Base-by-base conservation (phyloP, 2,797 vertebrate species). In the Poliocrania exsul region DNA sequence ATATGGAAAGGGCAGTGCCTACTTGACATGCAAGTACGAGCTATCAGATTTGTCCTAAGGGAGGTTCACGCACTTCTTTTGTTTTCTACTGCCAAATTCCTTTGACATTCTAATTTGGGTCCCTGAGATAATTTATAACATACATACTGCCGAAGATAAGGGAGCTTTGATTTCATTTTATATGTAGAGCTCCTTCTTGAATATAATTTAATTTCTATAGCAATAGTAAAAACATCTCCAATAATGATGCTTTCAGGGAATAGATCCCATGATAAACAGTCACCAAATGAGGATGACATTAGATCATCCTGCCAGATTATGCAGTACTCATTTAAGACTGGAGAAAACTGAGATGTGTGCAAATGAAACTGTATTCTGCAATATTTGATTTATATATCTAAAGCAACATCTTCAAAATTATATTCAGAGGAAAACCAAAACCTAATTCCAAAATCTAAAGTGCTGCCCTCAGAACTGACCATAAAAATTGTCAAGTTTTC, bases 161-260 rank as follows among this genome's bases (percentile, higher is more conserved):
- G 38, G 42, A 10, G 4, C 7, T 67, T 80, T 92, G 46, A 64
- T 86, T 87, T 44, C 10, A 29, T 81, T 92, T 89, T 37, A 78
- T 81, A 88, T 53, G 10, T 61, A 56, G 49, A 79, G 20, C 35
- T 78, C n/a, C 35, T 77, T 78, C 61, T 91, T 65, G 57, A 42
- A 86, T 77, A 91, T 87, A 84, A 90, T 95, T 94, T 91, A 53
- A 93, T 96, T 92, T 84, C 89, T 70, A 75, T 75, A 80, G 26
- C 21, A 65, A 35, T 64, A 91, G 66, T 88, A 88, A 86, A 74
- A 87, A 35, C 37, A 77, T 94, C 19, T 92, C 26, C 17, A 86
- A 25, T 91, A 93, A 90, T 57, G 19, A 80, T 46, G 33, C 16
- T 94, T 94, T 95, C 56, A 65, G 86, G 51, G 73, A 71, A 91